phyloP scores from a whole-genome alignment of 2,113 vertebrate species.

The Microcebus jonahi region DNA sequence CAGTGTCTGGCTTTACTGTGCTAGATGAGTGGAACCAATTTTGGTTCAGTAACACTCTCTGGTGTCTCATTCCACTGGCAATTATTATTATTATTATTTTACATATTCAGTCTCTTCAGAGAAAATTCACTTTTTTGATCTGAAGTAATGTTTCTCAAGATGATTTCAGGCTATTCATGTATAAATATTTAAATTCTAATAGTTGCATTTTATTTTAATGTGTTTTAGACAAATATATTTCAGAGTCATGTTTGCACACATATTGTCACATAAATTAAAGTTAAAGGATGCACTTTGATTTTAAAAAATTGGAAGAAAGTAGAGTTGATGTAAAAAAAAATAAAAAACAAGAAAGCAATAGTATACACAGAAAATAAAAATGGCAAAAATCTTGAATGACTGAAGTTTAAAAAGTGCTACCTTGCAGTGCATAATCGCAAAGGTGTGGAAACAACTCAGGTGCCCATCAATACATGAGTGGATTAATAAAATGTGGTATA shows the following conservation, averaged over 20 bases:
- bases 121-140: not conserved
- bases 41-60: not conserved
- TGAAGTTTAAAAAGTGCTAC: not conserved
- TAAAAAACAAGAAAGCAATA: not conserved
- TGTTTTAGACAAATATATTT: slow-evolving; percentile 2
- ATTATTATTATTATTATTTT: not conserved
- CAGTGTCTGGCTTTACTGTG: no score
- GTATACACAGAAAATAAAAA: not conserved
- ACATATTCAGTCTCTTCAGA: not conserved
- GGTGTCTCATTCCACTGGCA: not conserved
- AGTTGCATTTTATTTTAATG: not conserved
- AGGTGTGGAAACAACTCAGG: no score
- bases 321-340: not conserved
- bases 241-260: not conserved
- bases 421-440: not conserved
- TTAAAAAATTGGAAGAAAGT: not conserved
- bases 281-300: not conserved
- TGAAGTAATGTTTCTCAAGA: slow-evolving; percentile 2
- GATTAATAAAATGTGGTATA: no score
- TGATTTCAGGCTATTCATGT: not conserved
- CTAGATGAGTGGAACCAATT: no score
- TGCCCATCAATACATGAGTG: no score
- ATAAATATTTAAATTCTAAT: not conserved
- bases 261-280: not conserved
- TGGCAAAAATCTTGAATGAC: not conserved